A percentile compares a stretch with the other conserved stretches of the same genome.
phyloP scores from a whole-genome alignment of 2,888 invertebrate species.

The Tetrapedia diversipes region DNA sequence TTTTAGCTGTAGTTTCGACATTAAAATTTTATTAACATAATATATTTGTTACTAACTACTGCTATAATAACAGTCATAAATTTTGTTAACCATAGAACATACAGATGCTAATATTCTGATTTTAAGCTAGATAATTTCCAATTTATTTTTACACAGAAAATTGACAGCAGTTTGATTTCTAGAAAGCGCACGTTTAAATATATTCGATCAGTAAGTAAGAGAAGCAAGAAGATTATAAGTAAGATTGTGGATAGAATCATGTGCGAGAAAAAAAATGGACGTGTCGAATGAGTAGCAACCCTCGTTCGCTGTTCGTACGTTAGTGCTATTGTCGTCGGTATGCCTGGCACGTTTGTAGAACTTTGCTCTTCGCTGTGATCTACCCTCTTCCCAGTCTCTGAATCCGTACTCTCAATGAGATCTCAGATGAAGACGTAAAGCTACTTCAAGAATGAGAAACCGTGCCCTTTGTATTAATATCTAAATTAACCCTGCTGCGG shows the following conservation, averaged over 20 bases:
- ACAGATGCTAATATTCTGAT: too few species aligned
- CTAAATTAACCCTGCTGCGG: constrained; percentile 3
- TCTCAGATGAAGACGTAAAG: constrained; percentile 20
- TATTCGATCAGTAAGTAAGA: not conserved
- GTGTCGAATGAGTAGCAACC: constrained; percentile 29
- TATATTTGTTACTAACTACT: too few species aligned
- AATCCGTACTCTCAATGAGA: constrained; percentile 9
- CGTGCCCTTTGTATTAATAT: not conserved
- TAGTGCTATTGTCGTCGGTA: constrained; percentile 45
- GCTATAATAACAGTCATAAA: too few species aligned
- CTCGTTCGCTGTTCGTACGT: constrained; percentile 18
- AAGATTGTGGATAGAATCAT: not conserved
- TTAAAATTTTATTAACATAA: too few species aligned
- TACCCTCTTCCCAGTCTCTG: constrained; percentile 17
- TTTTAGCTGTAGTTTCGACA: too few species aligned
- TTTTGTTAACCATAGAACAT: too few species aligned
- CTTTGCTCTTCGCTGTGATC: constrained; percentile 43
- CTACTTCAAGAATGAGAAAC: constrained; percentile 4
- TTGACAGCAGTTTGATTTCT: too few species aligned
- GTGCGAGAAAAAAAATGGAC: constrained; percentile 16
- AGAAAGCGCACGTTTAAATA: not conserved
- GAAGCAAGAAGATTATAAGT: not conserved
- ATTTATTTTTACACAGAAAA: too few species aligned
- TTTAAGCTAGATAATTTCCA: too few species aligned
- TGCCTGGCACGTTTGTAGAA: constrained; percentile 60